Conservation (phyloP, 2,113 vertebrate species). For the Prietella phreatophila region DNA sequence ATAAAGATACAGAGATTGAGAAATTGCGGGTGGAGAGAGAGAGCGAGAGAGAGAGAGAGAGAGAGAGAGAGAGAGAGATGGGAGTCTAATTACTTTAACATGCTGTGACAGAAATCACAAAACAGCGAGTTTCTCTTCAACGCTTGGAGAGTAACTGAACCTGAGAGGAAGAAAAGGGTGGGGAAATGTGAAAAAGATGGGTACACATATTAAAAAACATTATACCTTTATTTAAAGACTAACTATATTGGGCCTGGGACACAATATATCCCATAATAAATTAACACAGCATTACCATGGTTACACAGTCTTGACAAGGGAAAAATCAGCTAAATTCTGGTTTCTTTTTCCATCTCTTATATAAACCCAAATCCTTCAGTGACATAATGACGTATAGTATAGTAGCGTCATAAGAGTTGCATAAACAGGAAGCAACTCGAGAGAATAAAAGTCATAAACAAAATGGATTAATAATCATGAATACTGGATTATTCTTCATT, state of each 20-base stretch:
- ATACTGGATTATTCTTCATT: not conserved
- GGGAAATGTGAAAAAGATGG: not conserved
- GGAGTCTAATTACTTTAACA: slow-evolving; percentile 44
- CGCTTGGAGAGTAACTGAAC: slow-evolving; percentile 10
- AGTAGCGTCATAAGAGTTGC: too few species aligned
- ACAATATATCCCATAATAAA: not conserved
- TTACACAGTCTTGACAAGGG: not conserved
- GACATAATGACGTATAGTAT: not conserved
- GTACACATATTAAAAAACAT: not conserved
- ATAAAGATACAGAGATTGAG: not conserved
- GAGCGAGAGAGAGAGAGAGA: slow-evolving; percentile 9
- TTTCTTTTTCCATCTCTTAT: not conserved
- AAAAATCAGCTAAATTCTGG: not conserved
- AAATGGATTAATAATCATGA: too few species aligned
- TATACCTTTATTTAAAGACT: not conserved
- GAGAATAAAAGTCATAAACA: not conserved
- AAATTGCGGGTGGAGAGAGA: not conserved
- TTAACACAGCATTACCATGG: not conserved
- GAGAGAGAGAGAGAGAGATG: slow-evolving; percentile 31
- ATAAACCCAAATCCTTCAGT: not conserved
- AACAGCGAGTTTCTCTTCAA: slow-evolving; percentile 25
- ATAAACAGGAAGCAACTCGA: too few species aligned
- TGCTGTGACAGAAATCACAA: slow-evolving; percentile 44
- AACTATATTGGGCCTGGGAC: not conserved
- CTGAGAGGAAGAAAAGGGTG: slow-evolving; percentile 43